A percentile compares a stretch with the other conserved stretches of the same genome.
Evolutionary conservation across 2,113 vertebrate genomes (phyloP).

Genomic region (Excalfactoria chinensis): DNA sequence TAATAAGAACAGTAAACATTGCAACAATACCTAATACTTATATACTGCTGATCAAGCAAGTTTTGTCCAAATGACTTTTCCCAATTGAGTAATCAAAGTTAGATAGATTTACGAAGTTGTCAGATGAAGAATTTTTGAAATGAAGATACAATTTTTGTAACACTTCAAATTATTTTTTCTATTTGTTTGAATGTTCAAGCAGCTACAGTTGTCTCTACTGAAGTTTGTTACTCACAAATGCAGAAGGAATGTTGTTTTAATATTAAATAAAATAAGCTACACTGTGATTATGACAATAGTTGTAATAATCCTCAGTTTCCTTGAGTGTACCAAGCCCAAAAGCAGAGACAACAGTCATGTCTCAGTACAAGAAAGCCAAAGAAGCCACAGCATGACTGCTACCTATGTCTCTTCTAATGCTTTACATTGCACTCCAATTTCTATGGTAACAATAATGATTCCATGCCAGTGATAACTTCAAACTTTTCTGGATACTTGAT

Average conservation of each 20-base stretch:
- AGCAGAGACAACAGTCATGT: background rate
- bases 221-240: background rate
- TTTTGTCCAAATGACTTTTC: background rate
- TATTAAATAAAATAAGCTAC: background rate
- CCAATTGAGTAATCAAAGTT: background rate
- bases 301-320: background rate
- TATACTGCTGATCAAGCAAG: background rate
- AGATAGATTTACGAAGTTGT: background rate
- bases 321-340: background rate
- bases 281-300: background rate
- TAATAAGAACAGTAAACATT: background rate
- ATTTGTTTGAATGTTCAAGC: background rate
- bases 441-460: background rate
- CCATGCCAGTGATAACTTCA: background rate
- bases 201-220: background rate
- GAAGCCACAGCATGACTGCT: background rate
- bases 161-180: background rate
- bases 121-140: background rate
- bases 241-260: background rate
- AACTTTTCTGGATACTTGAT: background rate
- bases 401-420: background rate
- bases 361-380: background rate
- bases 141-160: background rate
- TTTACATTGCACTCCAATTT: background rate
- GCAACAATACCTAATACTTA: background rate